Conservation (phyloP, 2,888 invertebrate genomes). For the Gastrophysa polygoni region DNA sequence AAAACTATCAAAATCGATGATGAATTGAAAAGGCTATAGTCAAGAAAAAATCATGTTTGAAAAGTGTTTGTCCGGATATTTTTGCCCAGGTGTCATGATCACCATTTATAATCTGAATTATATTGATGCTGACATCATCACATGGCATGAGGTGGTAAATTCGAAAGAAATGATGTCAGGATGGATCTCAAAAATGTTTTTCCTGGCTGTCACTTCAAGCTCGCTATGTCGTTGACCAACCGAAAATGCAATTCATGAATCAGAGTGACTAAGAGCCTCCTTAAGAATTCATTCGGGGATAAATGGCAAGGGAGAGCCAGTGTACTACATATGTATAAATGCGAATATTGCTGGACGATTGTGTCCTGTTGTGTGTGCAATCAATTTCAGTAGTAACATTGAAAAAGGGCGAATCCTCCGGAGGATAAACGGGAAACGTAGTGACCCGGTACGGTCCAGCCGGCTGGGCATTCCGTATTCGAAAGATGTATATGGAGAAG, state of each 20-base stretch:
- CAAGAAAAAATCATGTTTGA: no score
- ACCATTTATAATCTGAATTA: no score
- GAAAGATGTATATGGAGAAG: constrained; percentile 55
- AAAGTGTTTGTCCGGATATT: no score
- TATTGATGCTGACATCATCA: no score
- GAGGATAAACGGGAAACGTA: constrained; percentile 46
- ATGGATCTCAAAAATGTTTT: no score
- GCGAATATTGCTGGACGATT: constrained; percentile 43
- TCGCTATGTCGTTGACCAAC: background rate
- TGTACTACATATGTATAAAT: constrained; percentile 34
- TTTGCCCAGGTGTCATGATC: no score
- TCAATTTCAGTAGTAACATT: constrained; percentile 58
- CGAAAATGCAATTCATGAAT: constrained; percentile 29
- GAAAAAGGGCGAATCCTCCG: constrained; percentile 35
- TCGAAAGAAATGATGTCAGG: no score
- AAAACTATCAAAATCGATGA: no score
- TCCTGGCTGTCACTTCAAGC: no score
- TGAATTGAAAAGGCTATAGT: no score
- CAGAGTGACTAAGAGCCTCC: constrained; percentile 30
- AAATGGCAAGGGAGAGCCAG: constrained; percentile 19
- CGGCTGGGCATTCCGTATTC: constrained; percentile 48
- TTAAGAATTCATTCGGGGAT: constrained; percentile 32
- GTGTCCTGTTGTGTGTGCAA: constrained; percentile 57
- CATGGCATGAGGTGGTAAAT: no score
- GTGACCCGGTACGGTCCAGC: background rate